Evolutionary conservation across 2,888 invertebrate species (phyloP), one percentile per base, ranked within the genome.

Genomic region (Candidula unifasciata): DNA sequence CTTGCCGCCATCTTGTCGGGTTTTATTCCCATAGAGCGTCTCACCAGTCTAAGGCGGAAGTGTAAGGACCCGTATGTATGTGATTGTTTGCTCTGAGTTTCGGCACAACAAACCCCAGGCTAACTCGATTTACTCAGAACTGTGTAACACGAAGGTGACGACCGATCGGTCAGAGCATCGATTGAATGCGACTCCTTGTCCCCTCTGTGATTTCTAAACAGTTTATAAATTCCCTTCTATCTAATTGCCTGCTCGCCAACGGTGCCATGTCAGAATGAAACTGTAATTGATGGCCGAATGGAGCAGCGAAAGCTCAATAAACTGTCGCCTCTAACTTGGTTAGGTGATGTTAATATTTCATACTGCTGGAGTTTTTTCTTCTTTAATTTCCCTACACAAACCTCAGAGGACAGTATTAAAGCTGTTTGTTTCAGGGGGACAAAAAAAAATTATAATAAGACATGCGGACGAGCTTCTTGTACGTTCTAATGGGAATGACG

Each of bases 141-240:
- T 74, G 79, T 77, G 80, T 74, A 60, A 79, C 77, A 60, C 77
- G 44, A 78, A 71, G 86, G 86, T 86, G 86, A 66, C 83, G 74
- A 21, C 73, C 69, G 84, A 83, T 80, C 84, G 83, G 82, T 82
- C 81, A 78, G 76, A 66, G 79, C 82, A 87, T 86, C 86, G 85
- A 85, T 86, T 85, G 80, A 37, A 24, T 57, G 54, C 78, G 83
- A 84, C 85, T 69, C 74, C 82, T 74, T 82, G 85, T 86, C 89
- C 89, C 90, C 88, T 88, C 89, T 87, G 90, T 89, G 89, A 89
- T 88, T 89, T 87, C 90, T 89, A 90, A 90, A 90, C 90, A 89
- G 90, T 90, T 90, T 90, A 90, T 90, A 90, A 90, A 90, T 90
- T 89, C 88, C 89, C 88, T 86, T 84, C 85, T 89, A 90, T 88